Evolutionary conservation across 2,888 invertebrate species (phyloP).

Genomic region (Calephelis perditalis): DNA sequence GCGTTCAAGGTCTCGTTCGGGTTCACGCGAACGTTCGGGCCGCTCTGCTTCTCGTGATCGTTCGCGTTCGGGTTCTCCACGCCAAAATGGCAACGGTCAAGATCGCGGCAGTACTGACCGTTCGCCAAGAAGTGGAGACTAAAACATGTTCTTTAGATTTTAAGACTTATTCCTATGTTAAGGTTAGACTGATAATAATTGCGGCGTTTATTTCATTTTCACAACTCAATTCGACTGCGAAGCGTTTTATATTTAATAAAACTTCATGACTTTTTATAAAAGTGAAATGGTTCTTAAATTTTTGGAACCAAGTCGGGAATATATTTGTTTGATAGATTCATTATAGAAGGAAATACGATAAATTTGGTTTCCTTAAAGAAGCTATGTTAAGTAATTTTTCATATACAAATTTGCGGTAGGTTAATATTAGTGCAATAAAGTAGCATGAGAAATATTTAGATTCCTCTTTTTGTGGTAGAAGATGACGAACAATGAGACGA

Average conservation of each 20-base stretch:
- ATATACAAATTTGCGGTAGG: no score
- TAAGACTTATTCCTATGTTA: constrained; percentile 13
- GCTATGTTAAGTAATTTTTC: no score
- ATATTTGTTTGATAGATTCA: no score
- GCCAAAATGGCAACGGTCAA: constrained; percentile 57
- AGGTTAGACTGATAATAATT: constrained; percentile 12
- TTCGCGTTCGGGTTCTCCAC: constrained; percentile 53
- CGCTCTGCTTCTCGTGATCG: constrained; percentile 50
- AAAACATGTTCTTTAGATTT: constrained; percentile 24
- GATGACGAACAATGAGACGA: no score
- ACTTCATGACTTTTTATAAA: no score
- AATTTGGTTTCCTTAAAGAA: no score
- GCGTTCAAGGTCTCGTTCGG: constrained; percentile 42
- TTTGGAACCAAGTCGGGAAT: no score
- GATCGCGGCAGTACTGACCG: constrained; percentile 55
- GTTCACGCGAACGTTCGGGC: constrained; percentile 48
- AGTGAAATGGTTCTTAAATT: no score
- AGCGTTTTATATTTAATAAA: not conserved
- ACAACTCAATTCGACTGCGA: not conserved
- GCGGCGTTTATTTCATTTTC: not conserved
- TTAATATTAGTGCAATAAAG: no score
- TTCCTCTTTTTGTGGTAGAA: no score
- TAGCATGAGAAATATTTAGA: no score
- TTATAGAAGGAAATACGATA: no score
- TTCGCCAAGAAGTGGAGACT: constrained; percentile 68